Evolutionary conservation across 1,140 invertebrate species (phyloP), one percentile per base, ranked within the genome.

Genomic region (Danaus melanippus): DNA sequence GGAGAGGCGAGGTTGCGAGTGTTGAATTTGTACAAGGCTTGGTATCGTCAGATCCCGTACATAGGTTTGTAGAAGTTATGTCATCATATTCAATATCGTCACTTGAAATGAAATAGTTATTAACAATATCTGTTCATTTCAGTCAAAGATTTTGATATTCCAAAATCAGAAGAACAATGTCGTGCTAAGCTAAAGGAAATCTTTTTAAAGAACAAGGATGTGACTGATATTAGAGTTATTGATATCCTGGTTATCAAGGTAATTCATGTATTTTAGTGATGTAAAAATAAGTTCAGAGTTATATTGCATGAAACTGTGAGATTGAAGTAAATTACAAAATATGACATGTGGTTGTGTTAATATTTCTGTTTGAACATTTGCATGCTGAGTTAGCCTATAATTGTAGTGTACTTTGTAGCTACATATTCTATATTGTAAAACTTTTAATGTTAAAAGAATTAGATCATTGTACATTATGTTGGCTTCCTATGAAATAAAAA

Each of bases 181-280:
- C 88, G 90, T 60, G 67, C 78, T 2, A 96, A 96, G 81, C 73
- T 98, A 11, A 89, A 93, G 63, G 92, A 96, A 76, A 84, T 93
- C 70, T 98, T 98, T 77, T 58, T 88, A n/a, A 75, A 75, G 48
- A 89, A 98, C 79, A 89, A 90, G 72, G 67, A 93, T 83, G 88
- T 97, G 0, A 92, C 90, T 50, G 97, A 98, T 87, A 89, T 98
- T 50, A 90, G 97, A 74, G 90, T 95, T 12, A 96, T 98, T 74
- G 97, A 98, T 84, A 91, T 96, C 88, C 89, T 98, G 46, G 92
- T 97, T 40, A 92, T 97, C 46, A 98, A 97, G 92, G 96, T 97
- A 91, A 60, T 42, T 43, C 17, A 42, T 49, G 21, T 32, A 32
- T 32, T 32, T 32, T 32, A 32, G 21, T 32, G 21, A 32, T 32